Base-by-base conservation (phyloP, 2,113 vertebrate genomes). In the Corythornis cristatus region DNA sequence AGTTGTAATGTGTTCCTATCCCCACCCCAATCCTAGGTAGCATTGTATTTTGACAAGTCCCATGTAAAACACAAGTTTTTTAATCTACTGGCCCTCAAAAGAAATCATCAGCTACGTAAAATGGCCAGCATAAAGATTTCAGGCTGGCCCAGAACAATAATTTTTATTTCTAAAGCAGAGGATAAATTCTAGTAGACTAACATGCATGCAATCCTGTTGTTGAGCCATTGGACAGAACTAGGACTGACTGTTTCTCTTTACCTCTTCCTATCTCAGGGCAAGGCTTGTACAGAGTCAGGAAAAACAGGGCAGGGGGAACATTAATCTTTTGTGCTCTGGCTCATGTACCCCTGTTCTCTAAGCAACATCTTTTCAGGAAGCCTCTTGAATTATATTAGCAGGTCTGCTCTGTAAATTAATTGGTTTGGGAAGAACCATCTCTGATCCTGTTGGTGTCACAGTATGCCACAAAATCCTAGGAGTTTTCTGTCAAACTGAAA, bases 181-280 rank as follows among this genome's bases (percentile, higher is more conserved):
- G 71, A 85, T 80, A 76, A 83, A 73, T 88, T 89, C 58, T 87
- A 33, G 42, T 71, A 66, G 91, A 92, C 85, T 58, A 87, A 83
- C 29, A 74, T 31, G 14, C 46, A 48, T 14, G 42, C 60, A 86
- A 86, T 80, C 54, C 67, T 86, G 45, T 64, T 65, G 46, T 21
- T 4, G 6, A 94, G 72, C 76, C 72, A 60, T 2, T 51, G 33
- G 48, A 25, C 64, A 86, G 83, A 91, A 72, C 50, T 33, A 46
- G 46, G 64, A 61, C 37, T 29, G 45, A 28, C 21, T 65, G 31
- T 74, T 89, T 77, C 67, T 62, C 33, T 60, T 62, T 68, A 77
- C n/a, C 33, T 56, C 45, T 51, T 89, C 54, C 26, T 73, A 3
- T 61, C 51, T 68, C 77, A 45, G n/a, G 50, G 23, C 64, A 76